Conservation (phyloP, 2,888 invertebrate genomes). For the Dryococelus australis region DNA sequence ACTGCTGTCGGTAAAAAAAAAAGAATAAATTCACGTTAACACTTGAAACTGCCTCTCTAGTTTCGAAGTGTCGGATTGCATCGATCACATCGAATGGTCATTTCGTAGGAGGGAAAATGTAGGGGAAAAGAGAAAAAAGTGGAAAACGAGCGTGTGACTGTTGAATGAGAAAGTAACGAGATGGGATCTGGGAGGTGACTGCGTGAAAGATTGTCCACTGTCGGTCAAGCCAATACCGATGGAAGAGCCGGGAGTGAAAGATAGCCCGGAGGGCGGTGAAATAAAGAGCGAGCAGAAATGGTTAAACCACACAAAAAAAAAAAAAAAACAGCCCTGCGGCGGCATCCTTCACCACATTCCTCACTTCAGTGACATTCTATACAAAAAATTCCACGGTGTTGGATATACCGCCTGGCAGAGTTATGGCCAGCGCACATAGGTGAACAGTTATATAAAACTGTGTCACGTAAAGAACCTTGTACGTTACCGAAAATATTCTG, state of each 20-base stretch:
- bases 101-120: too few relatives aligned
- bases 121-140: neutral
- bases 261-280: neutral
- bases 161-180: neutral
- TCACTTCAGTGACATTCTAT: neutral
- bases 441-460: too few relatives aligned
- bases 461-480: too few relatives aligned
- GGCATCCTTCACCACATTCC: neutral
- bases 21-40: neutral
- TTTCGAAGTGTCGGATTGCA: neutral
- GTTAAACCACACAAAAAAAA: neutral
- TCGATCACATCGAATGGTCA: neutral
- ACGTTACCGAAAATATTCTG: too few relatives aligned
- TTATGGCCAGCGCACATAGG: too few relatives aligned
- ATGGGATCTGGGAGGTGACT: constrained; percentile 6
- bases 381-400: neutral
- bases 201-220: neutral
- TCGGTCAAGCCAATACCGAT: constrained; percentile 10
- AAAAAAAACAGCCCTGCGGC: neutral
- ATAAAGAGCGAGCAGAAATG: neutral
- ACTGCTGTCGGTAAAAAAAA: neutral
- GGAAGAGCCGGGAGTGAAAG: neutral
- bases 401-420: neutral
- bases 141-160: neutral
- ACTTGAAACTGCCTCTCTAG: neutral